Percentiles rank a stretch among this genome's conserved stretches.
Conservation (phyloP, 2,888 invertebrate species). For the Meteorus colon region DNA sequence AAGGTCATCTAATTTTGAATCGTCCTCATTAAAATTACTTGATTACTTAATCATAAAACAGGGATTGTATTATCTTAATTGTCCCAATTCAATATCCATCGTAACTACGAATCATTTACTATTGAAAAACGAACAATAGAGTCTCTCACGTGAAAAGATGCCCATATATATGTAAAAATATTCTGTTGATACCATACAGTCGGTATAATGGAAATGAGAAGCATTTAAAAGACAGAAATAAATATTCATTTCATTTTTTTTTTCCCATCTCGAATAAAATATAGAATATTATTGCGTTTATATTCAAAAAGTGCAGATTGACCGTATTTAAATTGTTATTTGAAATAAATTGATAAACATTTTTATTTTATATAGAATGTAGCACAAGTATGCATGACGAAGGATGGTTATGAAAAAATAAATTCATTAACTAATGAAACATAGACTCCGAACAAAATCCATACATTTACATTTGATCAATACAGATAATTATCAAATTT, state of each 20-base stretch:
- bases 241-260: background rate
- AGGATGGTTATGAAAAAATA: constrained; percentile 5
- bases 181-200: background rate
- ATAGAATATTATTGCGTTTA: background rate
- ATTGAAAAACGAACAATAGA: background rate
- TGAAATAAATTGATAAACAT: constrained; percentile 21
- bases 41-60: constrained; percentile 2
- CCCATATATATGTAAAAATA: background rate
- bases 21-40: constrained; percentile 6
- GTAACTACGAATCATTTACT: constrained; percentile 3
- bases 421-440: background rate
- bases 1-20: constrained; percentile 15
- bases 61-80: constrained; percentile 11
- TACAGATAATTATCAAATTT: constrained; percentile 31
- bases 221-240: background rate
- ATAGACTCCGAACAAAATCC: background rate
- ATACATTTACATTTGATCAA: background rate
- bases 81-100: background rate
- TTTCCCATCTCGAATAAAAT: background rate
- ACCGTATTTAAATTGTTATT: background rate
- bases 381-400: constrained; percentile 36
- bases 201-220: background rate
- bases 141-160: background rate
- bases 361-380: constrained; percentile 40
- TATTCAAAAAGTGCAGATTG: background rate